Evolutionary conservation across 1,140 invertebrate species (phyloP), one percentile per base, ranked within the genome.

Genomic region (Caerostris darwini): DNA sequence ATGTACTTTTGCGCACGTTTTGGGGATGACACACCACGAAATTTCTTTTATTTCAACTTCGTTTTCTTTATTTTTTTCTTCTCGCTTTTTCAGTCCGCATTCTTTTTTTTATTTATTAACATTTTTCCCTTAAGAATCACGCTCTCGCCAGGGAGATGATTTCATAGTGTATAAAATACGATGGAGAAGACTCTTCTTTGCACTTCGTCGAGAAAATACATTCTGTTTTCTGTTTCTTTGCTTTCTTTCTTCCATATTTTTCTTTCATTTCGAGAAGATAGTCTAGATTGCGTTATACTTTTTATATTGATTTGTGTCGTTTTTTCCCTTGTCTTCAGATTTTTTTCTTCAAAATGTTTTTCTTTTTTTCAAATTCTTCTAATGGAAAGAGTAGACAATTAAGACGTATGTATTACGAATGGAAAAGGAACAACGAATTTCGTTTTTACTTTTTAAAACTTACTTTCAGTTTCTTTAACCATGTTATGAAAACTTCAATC

Each of bases 31-130:
- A 59, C 69, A 81, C 58, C 59, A 69, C n/a, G 19, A 17, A 67
- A 83, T 91, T 91, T 92, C 56, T 92, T 92, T 91, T 82, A 91
- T 71, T 58, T 91, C 14, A 54, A 90, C 81, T 92, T 59, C 10
- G 53, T 14, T n/a, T n/a, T 89, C 56, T 56, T 34, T 8, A 7
- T 88, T 61, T 91, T 77, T 69, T 58, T 91, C n/a, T 54, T 14
- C 12, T 61, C 12, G 50, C 34, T 19, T 85, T 92, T 83, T 77
- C 34, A 77, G 34, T 34, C 34, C 53, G 71, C 71, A 77, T 90
- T 81, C 67, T 57, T 90, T 59, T n/a, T 61, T 87, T 91, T 91
- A 90, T 90, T 90, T 90, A 90, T 92, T 56, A 61, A 54, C 58
- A 53, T 90, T 59, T 90, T 10, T 64, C 61, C 56, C 81, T 34